Evolutionary conservation across 2,888 invertebrate species (phyloP).

Genomic region (Dendrolimus pini): DNA sequence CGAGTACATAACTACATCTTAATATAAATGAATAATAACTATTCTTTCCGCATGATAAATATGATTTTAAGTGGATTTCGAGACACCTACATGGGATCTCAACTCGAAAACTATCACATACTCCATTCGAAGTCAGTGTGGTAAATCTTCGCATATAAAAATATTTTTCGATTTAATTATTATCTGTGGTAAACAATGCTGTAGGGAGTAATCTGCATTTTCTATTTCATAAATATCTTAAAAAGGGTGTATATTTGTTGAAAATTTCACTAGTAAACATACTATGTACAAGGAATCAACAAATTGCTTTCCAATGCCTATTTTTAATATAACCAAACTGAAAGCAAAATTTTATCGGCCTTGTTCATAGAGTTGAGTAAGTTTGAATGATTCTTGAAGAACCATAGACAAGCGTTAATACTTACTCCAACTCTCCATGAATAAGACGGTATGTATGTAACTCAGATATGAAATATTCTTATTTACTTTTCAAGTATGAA

Average conservation of each 20-base stretch:
- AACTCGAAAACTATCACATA: conserved; percentile 62
- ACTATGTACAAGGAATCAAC: no score
- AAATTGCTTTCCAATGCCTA: no score
- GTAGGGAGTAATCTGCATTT: conserved; percentile 42
- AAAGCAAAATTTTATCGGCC: no score
- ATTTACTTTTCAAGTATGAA: no score
- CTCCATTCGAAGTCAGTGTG: conserved; percentile 24
- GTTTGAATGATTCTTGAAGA: no score
- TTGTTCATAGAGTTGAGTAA: no score
- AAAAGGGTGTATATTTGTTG: neutral
- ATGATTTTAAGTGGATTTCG: conserved; percentile 62
- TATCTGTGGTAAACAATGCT: conserved; percentile 44
- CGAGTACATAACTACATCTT: conserved; percentile 78
- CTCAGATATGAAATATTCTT: no score
- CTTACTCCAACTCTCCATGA: no score
- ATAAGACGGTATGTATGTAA: no score
- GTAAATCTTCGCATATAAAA: conserved; percentile 52
- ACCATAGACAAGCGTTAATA: no score
- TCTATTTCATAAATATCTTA: conserved; percentile 6
- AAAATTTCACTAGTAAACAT: neutral
- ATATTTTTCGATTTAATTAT: conserved; percentile 40
- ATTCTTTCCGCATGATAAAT: conserved; percentile 70
- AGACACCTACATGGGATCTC: conserved; percentile 54
- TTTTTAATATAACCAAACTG: no score
- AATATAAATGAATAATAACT: conserved; percentile 73